Evolutionary conservation across 1,140 invertebrate species (phyloP).

Genomic region (Drosophila kepulauana): DNA sequence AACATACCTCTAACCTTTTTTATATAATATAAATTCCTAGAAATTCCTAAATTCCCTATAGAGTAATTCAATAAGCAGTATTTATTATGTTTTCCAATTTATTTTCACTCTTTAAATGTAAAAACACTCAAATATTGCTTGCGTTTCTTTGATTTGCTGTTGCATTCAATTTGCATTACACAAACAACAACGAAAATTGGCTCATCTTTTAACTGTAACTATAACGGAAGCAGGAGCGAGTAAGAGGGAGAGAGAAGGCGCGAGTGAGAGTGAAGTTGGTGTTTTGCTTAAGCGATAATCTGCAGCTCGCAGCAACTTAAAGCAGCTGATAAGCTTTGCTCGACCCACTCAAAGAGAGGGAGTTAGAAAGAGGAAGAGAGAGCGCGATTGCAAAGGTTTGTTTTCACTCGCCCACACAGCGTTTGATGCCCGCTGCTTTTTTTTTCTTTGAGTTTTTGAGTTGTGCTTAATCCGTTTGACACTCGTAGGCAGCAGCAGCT

Average conservation of each 20-base stretch:
- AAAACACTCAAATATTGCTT: background rate
- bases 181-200: conserved; percentile 3
- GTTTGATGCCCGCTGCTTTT: background rate
- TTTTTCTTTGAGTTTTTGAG: conserved; percentile 1
- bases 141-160: conserved; percentile 1
- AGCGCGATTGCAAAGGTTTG: background rate
- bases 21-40: no score
- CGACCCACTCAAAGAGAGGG: conserved; percentile 22
- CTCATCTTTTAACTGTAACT: conserved; percentile 7
- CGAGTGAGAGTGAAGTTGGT: background rate
- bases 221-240: background rate
- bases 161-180: conserved; percentile 13
- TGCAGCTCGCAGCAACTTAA: conserved; percentile 17
- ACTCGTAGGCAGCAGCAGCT: conserved; percentile 5
- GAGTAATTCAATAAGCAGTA: no score
- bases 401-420: conserved; percentile 22
- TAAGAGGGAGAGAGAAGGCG: background rate
- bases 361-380: no score
- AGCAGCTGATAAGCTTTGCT: conserved; percentile 33
- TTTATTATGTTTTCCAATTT: background rate
- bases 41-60: no score
- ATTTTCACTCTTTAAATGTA: background rate
- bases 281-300: conserved; percentile 22
- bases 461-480: conserved; percentile 20
- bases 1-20: no score